Conservation (phyloP, 2,797 vertebrate genomes). For the Lemur catta region DNA sequence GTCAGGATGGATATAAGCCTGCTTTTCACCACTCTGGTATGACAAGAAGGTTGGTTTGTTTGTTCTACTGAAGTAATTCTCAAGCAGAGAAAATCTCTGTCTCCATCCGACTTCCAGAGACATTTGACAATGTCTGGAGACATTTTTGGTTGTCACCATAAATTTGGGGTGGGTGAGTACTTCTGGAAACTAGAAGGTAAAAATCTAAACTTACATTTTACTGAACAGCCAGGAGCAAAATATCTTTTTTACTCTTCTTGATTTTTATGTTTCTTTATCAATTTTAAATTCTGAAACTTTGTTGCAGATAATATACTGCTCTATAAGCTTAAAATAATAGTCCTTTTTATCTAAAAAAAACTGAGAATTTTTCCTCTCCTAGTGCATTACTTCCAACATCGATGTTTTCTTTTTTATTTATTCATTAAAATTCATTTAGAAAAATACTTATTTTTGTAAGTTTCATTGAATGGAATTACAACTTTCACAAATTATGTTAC, state of each 20-base stretch:
- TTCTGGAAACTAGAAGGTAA: neutral
- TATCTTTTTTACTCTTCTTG: neutral
- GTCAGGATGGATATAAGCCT: neutral
- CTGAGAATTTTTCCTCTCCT: neutral
- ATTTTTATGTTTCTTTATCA: neutral
- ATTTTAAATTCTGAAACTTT: neutral
- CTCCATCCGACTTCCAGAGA: neutral
- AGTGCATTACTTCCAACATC: neutral
- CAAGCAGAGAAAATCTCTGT: neutral
- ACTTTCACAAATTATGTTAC: neutral
- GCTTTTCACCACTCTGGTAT: neutral
- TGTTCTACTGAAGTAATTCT: neutral
- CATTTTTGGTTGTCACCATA: neutral
- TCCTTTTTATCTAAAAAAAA: neutral
- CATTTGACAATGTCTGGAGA: neutral
- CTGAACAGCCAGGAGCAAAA: neutral
- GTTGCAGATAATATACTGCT: neutral
- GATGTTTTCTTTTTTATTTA: neutral
- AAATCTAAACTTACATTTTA: neutral
- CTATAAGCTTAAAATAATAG: neutral
- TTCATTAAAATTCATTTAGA: neutral
- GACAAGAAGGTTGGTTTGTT: neutral
- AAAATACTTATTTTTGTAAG: slow-evolving; percentile 28
- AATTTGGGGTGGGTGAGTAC: neutral
- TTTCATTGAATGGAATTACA: neutral